Percentiles rank a stretch among this genome's conserved stretches.
phyloP scores from a whole-genome alignment of 2,888 invertebrate species.

The Halictus quadricinctus region DNA sequence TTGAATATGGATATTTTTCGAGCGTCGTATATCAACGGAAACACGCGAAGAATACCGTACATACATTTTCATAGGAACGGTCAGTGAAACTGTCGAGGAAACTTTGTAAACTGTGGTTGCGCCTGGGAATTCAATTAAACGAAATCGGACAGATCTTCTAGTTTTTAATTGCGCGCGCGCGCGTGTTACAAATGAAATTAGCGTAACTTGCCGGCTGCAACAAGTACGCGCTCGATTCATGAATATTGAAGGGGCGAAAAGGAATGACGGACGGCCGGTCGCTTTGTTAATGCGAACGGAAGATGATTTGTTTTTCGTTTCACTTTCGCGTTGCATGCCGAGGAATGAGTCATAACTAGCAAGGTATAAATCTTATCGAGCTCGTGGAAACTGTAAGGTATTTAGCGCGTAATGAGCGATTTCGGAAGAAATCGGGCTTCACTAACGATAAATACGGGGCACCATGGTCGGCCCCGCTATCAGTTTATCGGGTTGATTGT shows the following conservation, averaged over 20 bases:
- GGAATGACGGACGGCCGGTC: not conserved
- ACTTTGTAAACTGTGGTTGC: not conserved
- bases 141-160: not conserved
- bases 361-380: not conserved
- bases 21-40: not conserved
- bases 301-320: not conserved
- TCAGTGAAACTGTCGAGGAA: not conserved
- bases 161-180: not conserved
- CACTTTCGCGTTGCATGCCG: not conserved
- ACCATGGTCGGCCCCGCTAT: constrained; percentile 9
- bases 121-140: not conserved
- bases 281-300: not conserved
- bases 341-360: not conserved
- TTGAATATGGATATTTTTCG: constrained; percentile 1
- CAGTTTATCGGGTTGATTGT: constrained; percentile 37
- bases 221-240: constrained; percentile 1
- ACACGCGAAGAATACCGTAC: not conserved
- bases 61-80: not conserved
- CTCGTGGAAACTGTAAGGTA: not conserved
- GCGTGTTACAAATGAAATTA: not conserved
- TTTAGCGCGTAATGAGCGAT: constrained; percentile 10
- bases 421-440: constrained; percentile 6
- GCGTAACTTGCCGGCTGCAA: not conserved
- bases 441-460: constrained; percentile 12
- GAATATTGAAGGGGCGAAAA: not conserved